Conservation (phyloP, 2,113 vertebrate species). For the Oryzias javanicus region DNA sequence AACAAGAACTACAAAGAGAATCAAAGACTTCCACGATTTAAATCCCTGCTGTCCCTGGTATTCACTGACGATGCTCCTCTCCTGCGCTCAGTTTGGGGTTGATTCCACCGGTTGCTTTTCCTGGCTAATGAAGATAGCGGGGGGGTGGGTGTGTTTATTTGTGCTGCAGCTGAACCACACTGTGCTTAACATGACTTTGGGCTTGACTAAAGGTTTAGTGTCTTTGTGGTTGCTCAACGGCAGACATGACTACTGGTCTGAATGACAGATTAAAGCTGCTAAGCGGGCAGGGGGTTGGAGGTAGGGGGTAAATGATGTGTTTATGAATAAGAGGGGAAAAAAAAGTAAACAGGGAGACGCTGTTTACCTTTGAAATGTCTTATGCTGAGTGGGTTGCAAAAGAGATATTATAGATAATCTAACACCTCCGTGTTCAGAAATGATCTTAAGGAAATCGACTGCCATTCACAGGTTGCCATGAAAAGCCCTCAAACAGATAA, state of each 20-base stretch:
- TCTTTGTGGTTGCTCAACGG: slow-evolving; percentile 62
- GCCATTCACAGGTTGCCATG: neutral
- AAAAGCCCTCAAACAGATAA: neutral
- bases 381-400: slow-evolving; percentile 8
- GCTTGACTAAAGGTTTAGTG: slow-evolving; percentile 35
- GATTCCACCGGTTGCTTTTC: slow-evolving; percentile 61
- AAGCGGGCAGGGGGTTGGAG: slow-evolving; percentile 43
- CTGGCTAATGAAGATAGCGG: slow-evolving; percentile 61
- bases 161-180: slow-evolving; percentile 36
- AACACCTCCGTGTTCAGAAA: neutral
- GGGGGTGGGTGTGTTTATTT: slow-evolving; percentile 33
- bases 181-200: slow-evolving; percentile 54
- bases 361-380: neutral
- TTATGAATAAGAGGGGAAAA: slow-evolving; percentile 1
- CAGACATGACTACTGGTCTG: slow-evolving; percentile 65
- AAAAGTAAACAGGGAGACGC: slow-evolving; percentile 11
- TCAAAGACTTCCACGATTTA: slow-evolving; percentile 39
- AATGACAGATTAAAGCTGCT: slow-evolving; percentile 78
- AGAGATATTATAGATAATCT: slow-evolving; percentile 8
- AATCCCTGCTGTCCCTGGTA: slow-evolving; percentile 48
- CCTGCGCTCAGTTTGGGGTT: slow-evolving; percentile 48
- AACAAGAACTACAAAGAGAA: slow-evolving; percentile 50
- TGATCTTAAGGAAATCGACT: neutral
- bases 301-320: slow-evolving; percentile 15
- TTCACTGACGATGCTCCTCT: slow-evolving; percentile 23